These are phyloP conservation scores for Patella caerulea DNA, from an alignment of 2,888 invertebrate species.

Conservation along the genomic window DNA sequence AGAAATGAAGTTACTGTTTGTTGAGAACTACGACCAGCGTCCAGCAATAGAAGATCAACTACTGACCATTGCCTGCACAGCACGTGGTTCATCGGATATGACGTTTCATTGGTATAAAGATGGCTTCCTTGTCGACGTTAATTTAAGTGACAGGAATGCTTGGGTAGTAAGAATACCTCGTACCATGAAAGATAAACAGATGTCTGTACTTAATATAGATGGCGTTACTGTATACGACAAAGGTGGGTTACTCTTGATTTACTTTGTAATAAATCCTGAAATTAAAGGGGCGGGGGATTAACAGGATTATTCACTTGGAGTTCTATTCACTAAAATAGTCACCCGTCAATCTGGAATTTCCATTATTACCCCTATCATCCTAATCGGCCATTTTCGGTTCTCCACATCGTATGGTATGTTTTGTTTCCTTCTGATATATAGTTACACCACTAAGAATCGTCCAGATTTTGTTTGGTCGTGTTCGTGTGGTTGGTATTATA, in stretches of 20 bases:
- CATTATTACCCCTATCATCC: too few species aligned
- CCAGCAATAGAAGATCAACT: slow-evolving; percentile 50
- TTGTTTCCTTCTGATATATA: too few species aligned
- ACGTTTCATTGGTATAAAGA: slow-evolving; percentile 57
- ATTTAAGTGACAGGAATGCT: slow-evolving; percentile 45
- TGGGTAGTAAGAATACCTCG: slow-evolving; percentile 52
- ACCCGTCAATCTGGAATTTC: too few species aligned
- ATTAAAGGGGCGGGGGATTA: too few species aligned
- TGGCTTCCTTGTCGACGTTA: slow-evolving; percentile 41
- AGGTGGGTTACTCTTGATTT: slow-evolving; percentile 41
- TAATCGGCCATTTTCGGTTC: not conserved
- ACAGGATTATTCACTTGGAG: too few species aligned
- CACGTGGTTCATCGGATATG: slow-evolving; percentile 49
- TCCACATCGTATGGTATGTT: not conserved
- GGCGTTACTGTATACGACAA: slow-evolving; percentile 55
- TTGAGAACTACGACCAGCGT: slow-evolving; percentile 45
- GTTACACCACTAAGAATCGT: too few species aligned
- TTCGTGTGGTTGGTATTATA: too few species aligned
- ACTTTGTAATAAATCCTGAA: not conserved
- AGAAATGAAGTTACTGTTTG: slow-evolving; percentile 48
- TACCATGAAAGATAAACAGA: slow-evolving; percentile 48
- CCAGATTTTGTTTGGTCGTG: too few species aligned
- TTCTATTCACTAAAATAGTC: too few species aligned
- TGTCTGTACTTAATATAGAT: slow-evolving; percentile 59
- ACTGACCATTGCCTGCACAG: slow-evolving; percentile 54